These are phyloP conservation scores for Nothura maculosa DNA, from an alignment of 2,797 vertebrate genomes.

Conservation along the genomic window DNA sequence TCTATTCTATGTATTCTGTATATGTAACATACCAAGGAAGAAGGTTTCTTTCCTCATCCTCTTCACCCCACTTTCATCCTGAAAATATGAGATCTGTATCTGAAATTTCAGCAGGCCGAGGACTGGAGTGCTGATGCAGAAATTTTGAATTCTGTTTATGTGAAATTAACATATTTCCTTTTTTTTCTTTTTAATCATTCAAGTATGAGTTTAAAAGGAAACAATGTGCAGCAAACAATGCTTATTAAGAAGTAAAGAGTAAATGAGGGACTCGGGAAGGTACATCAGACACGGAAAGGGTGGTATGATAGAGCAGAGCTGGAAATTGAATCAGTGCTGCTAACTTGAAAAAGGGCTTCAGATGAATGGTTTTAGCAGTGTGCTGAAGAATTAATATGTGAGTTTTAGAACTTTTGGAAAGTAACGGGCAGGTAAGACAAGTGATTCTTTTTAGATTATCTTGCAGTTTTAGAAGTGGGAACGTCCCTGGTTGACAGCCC, in stretches of 20 bases:
- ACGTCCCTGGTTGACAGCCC: conserved; percentile 1
- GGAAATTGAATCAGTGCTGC: neutral
- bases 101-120: neutral
- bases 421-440: neutral
- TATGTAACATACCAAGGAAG: neutral
- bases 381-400: neutral
- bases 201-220: neutral
- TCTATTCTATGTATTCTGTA: neutral
- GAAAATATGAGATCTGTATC: neutral
- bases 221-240: neutral
- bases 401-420: conserved; percentile 27
- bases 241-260: neutral
- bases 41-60: neutral
- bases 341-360: neutral
- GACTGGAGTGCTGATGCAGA: neutral
- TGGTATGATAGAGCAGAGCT: neutral
- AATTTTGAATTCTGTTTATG: neutral
- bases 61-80: neutral
- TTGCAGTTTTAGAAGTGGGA: conserved; percentile 4
- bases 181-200: too few species aligned
- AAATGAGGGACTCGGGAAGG: neutral
- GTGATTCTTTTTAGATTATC: neutral
- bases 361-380: neutral
- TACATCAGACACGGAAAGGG: neutral
- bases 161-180: too few species aligned